These are phyloP conservation scores for Caenorhabditis latens DNA, from an alignment of 1,140 invertebrate species.

Conservation along the genomic window DNA sequence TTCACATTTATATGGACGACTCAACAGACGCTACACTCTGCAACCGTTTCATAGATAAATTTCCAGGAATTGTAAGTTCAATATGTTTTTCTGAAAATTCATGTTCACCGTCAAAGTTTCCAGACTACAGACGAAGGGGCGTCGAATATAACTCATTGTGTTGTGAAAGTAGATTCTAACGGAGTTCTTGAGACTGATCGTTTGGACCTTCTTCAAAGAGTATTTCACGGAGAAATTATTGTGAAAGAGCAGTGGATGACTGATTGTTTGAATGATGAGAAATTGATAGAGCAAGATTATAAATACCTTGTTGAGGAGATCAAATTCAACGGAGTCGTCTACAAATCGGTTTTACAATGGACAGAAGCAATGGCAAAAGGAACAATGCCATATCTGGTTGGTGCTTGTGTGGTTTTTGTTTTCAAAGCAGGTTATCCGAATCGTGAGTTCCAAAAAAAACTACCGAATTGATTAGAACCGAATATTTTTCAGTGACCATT, in stretches of 20 bases:
- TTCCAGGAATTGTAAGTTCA: not conserved
- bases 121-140: not conserved
- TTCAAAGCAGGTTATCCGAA: not conserved
- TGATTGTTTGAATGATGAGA: not conserved
- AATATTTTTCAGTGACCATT: not conserved
- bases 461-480: not conserved
- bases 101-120: not conserved
- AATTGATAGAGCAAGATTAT: not conserved
- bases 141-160: not conserved
- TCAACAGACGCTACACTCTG: not conserved
- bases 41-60: not conserved
- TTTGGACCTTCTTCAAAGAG: not conserved
- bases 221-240: not conserved
- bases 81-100: too few species aligned
- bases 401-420: not conserved
- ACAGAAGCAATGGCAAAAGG: constrained; percentile 3
- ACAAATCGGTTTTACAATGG: not conserved
- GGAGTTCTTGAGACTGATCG: not conserved
- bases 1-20: constrained; percentile 6
- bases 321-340: not conserved
- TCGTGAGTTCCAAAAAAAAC: not conserved
- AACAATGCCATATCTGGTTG: not conserved
- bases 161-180: not conserved
- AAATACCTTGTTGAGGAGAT: not conserved
- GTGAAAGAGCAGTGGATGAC: not conserved